Conservation (phyloP, 2,888 invertebrate genomes). For the Calameuta idolon region DNA sequence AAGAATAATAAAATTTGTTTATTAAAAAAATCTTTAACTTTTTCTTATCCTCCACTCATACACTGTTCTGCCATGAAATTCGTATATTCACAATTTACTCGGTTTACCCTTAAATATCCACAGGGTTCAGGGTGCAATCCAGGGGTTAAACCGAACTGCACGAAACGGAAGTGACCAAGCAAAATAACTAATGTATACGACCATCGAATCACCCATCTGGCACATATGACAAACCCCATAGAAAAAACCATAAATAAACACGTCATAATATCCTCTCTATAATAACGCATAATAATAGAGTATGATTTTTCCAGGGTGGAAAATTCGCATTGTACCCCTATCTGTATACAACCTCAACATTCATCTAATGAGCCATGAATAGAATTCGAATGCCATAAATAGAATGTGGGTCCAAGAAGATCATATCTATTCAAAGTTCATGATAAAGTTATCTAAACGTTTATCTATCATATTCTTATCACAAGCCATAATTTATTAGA, state of each 20-base stretch:
- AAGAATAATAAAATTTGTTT: not conserved
- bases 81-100: not conserved
- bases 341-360: not conserved
- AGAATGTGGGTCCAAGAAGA: not conserved
- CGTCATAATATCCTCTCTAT: not conserved
- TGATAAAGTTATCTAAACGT: not conserved
- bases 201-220: not conserved
- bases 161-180: not conserved
- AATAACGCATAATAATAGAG: not conserved
- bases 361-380: not conserved
- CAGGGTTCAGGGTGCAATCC: not conserved
- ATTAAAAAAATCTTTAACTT: not conserved
- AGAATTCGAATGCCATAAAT: not conserved
- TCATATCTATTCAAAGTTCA: not conserved
- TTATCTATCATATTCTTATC: not conserved
- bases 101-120: not conserved
- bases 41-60: not conserved
- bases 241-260: not conserved
- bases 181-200: not conserved
- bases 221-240: not conserved
- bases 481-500: not conserved
- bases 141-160: not conserved
- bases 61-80: not conserved
- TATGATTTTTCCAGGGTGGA: not conserved
- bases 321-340: not conserved